These are phyloP conservation scores for Lycaena phlaeas DNA, from an alignment of 2,888 invertebrate genomes.

Conservation along the genomic window DNA sequence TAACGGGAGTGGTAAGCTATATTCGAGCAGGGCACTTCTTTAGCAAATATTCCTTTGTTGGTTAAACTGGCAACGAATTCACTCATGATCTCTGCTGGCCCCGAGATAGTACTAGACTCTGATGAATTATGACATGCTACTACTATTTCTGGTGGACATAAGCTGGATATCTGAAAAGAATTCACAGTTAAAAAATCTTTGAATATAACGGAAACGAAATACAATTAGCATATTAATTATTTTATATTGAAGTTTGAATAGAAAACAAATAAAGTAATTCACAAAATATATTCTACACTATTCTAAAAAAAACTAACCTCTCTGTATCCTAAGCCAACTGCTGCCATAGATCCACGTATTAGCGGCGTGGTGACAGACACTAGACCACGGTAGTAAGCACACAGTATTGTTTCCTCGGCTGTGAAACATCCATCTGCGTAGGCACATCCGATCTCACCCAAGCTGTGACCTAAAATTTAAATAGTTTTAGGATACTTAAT, in stretches of 20 bases:
- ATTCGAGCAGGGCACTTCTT: conserved; percentile 77
- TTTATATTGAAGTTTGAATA: no score
- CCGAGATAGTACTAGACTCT: conserved; percentile 1
- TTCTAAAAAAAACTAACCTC: conserved; percentile 35
- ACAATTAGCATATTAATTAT: no score
- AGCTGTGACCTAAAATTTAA: conserved; percentile 82
- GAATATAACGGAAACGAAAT: no score
- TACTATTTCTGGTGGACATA: conserved; percentile 44
- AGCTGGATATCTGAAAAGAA: conserved; percentile 34
- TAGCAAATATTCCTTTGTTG: conserved; percentile 44
- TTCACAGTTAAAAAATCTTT: no score
- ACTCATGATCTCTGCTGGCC: conserved; percentile 46
- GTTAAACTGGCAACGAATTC: conserved; percentile 67
- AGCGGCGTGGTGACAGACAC: conserved; percentile 80
- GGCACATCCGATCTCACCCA: conserved; percentile 94
- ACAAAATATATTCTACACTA: no score
- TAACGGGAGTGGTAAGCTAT: conserved; percentile 93
- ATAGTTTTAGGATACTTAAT: no score
- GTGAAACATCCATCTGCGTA: conserved; percentile 94
- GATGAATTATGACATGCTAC: background rate
- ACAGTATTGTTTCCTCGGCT: conserved; percentile 85
- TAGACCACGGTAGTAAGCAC: conserved; percentile 85
- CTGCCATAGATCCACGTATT: conserved; percentile 88
- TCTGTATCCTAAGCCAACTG: conserved; percentile 78
- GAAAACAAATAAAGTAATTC: no score